Base-by-base conservation (phyloP, 2,797 vertebrate genomes). In the Cryptoblepharus egeriae region DNA sequence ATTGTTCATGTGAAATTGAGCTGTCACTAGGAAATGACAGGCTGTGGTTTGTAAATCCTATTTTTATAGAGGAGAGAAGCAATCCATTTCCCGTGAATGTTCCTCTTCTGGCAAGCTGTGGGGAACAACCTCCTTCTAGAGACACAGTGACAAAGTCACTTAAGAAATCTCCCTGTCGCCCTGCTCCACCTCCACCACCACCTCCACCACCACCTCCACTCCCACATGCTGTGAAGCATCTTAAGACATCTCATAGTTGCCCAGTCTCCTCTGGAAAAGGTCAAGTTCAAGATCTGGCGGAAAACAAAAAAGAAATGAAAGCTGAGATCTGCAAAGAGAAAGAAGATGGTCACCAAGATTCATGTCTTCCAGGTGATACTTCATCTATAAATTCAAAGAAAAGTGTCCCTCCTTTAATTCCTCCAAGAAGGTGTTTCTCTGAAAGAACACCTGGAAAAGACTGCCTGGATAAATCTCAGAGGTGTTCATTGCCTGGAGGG, bases 11-110 rank as follows among this genome's bases (percentile, higher is more conserved):
- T 87, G 96, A 97, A 93, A 95, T 96, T 73, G 93, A 95, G 90
- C 91, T 94, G 84, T 96, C 96, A 30, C 58, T 91, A 69, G 96
- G 95, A 93, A 96, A 89, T 86, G 94, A 95, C 91, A 95, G 91
- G 80, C 91, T 97, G 94, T 96, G 98, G 96, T 97, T 98, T 35
- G 95, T 99, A 86, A 98, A 97, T 90, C 97, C 98, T 22, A 95
- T 98, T 85, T 95, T 96, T 92, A 96, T 98, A 87, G 97, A 97
- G 90, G 97, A 97, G 92, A 95, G 85, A 84, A 91, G 92, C 89
- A 90, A 90, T 73, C 67, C 87, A 79, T 86, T 87, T 76, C 83
- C 90, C 18, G 49, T 88, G 37, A 65, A 93, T 13, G 67, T 52
- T 71, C 80, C 90, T 32, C 92, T 93, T 85, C 83, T 88, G 35